Evolutionary conservation across 2,113 vertebrate genomes (phyloP), one percentile per base, ranked within the genome.

Genomic region (Fulmarus glacialis): DNA sequence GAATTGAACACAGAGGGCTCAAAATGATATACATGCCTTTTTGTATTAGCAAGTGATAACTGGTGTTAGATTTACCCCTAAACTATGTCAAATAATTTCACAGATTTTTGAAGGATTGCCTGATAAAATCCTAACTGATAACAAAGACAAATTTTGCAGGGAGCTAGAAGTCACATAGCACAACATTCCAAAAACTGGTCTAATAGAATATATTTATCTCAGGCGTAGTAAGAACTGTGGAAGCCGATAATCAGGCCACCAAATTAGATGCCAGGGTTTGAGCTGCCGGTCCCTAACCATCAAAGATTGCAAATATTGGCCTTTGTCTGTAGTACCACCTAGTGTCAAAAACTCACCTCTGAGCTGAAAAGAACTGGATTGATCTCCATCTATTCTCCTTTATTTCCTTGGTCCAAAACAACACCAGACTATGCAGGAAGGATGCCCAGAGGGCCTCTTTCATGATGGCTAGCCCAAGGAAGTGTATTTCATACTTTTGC

Each of bases 321-420:
- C 92, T 97, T 97, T 97, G 95, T 93, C 94, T 97, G 83, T 29
- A 97, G 92, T 97, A 97, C 97, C 97, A 97, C 82, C 96, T 97
- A 97, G 97, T 87, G 96, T 96, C 92, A 95, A 95, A 95, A 97
- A 47, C 30, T 53, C 77, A 42, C 43, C 45, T 93, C 68, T 15
- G 36, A 90, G 47, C 72, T 89, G 68, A 92, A 87, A 90, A 87
- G 63, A 89, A 29, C 30, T 56, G 50, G 14, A 55, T 4, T 55
- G 30, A 94, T 38, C 4, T 84, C 9, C 23, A 50, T 38, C 40
- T 60, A 18, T 67, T 74, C 15, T 55, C 15, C 50, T 87, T 59
- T 87, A 74, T 81, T 67, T 87, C 15, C 42, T 71, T 1, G 0
- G 12, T 55, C 52, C 16, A 43, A 63, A 97, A 45, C 36, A 88